phyloP scores from a whole-genome alignment of 1,140 invertebrate genomes.

The Drosophila sulfurigaster region DNA sequence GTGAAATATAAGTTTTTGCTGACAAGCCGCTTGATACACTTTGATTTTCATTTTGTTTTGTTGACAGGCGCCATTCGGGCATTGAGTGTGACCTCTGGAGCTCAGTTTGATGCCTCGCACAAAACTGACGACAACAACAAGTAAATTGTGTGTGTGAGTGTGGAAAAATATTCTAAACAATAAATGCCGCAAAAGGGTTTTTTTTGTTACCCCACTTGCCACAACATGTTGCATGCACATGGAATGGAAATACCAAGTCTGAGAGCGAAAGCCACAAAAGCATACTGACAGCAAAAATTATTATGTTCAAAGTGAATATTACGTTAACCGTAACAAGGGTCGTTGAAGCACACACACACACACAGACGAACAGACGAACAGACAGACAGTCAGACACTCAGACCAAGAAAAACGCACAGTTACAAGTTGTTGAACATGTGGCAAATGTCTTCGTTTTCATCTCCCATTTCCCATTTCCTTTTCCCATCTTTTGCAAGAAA shows the following conservation, averaged over 20 bases:
- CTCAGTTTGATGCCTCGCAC: not conserved
- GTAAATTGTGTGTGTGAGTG: not conserved
- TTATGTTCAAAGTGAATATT: conserved; percentile 70
- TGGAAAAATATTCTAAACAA: conserved; percentile 19
- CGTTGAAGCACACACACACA: conserved; percentile 17
- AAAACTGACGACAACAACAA: conserved; percentile 12
- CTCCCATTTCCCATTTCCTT: not conserved
- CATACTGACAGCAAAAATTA: conserved; percentile 49
- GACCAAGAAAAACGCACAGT: not conserved
- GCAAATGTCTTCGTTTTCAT: conserved; percentile 1
- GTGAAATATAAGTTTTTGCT: not conserved
- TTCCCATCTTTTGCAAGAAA: not conserved
- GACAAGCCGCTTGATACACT: not conserved
- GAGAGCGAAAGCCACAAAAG: conserved; percentile 5
- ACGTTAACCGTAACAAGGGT: conserved; percentile 63
- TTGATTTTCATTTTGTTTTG: not conserved
- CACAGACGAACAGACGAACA: not conserved
- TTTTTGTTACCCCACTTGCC: conserved; percentile 15
- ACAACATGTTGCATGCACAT: conserved; percentile 42
- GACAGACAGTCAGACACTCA: not conserved
- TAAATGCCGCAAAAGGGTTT: conserved; percentile 32
- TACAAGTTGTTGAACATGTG: conserved; percentile 41
- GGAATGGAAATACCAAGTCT: not conserved
- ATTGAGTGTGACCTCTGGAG: conserved; percentile 22
- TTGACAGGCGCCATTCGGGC: conserved; percentile 47